These are phyloP conservation scores for Cheilosia variabilis DNA, from an alignment of 2,888 invertebrate species.

Conservation along the genomic window DNA sequence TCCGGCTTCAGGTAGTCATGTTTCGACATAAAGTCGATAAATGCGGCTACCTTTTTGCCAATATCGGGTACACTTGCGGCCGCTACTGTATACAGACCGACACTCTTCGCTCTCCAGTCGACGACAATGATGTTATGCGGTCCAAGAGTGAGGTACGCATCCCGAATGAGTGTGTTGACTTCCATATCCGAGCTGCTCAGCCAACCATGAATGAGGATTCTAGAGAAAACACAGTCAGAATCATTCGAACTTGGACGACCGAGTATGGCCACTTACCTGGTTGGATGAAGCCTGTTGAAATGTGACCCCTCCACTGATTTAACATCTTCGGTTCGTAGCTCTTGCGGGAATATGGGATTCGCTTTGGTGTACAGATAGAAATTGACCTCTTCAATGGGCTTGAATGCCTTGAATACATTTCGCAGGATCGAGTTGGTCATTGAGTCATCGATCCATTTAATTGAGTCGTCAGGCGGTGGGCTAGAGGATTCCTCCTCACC, in stretches of 20 bases:
- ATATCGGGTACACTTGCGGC: slow-evolving; percentile 82
- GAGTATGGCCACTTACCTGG: slow-evolving; percentile 8
- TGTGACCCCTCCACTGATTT: slow-evolving; percentile 4
- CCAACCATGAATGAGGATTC: slow-evolving; percentile 51
- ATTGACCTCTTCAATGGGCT: neutral
- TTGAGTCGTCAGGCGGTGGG: neutral
- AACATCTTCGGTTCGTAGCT: neutral
- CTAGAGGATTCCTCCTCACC: neutral
- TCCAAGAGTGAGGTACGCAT: slow-evolving; percentile 85
- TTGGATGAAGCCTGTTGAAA: slow-evolving; percentile 30
- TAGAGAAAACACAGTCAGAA: slow-evolving; percentile 20
- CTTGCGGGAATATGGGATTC: neutral
- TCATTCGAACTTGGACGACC: neutral
- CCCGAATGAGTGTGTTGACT: slow-evolving; percentile 76
- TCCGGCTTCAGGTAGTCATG: slow-evolving; percentile 84
- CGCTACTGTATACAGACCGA: slow-evolving; percentile 85
- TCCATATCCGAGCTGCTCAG: slow-evolving; percentile 80
- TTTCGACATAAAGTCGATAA: slow-evolving; percentile 83
- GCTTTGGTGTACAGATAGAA: slow-evolving; percentile 22
- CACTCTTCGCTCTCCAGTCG: slow-evolving; percentile 86
- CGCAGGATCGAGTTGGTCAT: neutral
- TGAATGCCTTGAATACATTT: neutral
- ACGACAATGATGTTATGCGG: slow-evolving; percentile 86
- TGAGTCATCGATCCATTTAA: neutral
- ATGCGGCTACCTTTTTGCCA: slow-evolving; percentile 79